Base-by-base conservation (phyloP, 2,888 invertebrate species). In the Lasioglossum zephyrum region DNA sequence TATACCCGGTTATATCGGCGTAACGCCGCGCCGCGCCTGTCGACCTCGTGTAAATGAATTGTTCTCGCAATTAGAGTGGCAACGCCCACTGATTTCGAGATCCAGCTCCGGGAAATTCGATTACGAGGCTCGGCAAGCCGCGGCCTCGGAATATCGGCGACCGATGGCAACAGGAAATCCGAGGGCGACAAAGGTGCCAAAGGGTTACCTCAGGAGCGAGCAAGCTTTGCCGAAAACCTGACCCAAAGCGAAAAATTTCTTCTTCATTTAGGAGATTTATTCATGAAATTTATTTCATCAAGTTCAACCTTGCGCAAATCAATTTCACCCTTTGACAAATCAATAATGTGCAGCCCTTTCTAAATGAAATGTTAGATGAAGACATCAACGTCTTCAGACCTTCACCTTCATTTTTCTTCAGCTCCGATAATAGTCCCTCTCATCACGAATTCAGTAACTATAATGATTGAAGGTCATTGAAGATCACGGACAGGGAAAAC, bases 1-100 rank as follows among this genome's bases (percentile, higher is more conserved):
- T 39, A 63, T 39, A 36, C 53, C 5, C 44, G 9, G 2, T 39
- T 49, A 69, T 82, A n/a, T n/a, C 63, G 31, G 31, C 73, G 49
- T 75, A 80, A 60, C 60, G 57, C 26, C 69, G 31, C 69, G 60
- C 69, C 73, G 69, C 26, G 22, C 69, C 31, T 16, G 66, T 13
- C 44, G 26, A 47, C 36, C 69, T 70, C 41, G 31, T 26, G 74
- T 31, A 70, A 79, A 87, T 85, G 79, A 87, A 79, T 80, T 63
- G 66, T 60, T 66, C 44, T 70, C 47, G 82, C 80, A 70, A 75
- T 82, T 80, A 80, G 80, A 60, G 18, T 57, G 69, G 53, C 69
- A 70, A 82, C 77, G 66, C 53, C 70, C 41, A 36, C 66, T 70
- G 80, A 77, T 83, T 72, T 41, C 57, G 60, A 63, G 72, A 53